A percentile compares a stretch with the other conserved stretches of the same genome.
These are phyloP conservation scores for Coboldia fuscipes DNA, from an alignment of 1,140 invertebrate species.

Conservation along the genomic window DNA sequence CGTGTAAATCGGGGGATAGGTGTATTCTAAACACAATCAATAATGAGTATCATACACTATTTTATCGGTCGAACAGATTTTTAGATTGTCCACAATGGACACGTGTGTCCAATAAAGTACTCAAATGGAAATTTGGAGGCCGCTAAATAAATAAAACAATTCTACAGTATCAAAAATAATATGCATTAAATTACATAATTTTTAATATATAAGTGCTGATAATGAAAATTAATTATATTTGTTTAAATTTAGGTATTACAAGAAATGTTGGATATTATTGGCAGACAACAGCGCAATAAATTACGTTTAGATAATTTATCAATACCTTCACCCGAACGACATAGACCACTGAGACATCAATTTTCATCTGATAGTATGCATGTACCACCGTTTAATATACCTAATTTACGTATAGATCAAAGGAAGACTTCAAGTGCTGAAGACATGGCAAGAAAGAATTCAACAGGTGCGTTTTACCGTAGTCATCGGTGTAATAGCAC, in stretches of 20 bases:
- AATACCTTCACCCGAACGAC: constrained; percentile 50
- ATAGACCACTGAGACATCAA: constrained; percentile 53
- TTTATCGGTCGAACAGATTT: too few relatives aligned
- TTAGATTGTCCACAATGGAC: too few relatives aligned
- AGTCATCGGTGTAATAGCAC: background rate
- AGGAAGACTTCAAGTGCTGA: constrained; percentile 72
- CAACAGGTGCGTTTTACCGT: constrained; percentile 28
- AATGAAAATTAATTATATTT: background rate
- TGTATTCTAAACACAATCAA: too few relatives aligned
- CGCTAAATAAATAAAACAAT: too few relatives aligned
- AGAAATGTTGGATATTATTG: constrained; percentile 82
- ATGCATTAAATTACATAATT: too few relatives aligned
- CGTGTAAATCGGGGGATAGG: too few relatives aligned
- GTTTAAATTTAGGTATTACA: constrained; percentile 40
- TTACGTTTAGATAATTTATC: constrained; percentile 59
- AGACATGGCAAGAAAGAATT: constrained; percentile 71
- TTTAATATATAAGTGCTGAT: background rate
- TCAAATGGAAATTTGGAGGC: too few relatives aligned
- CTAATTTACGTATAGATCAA: constrained; percentile 61
- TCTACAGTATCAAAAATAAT: too few relatives aligned
- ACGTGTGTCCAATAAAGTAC: too few relatives aligned
- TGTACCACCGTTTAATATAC: constrained; percentile 63
- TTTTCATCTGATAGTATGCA: constrained; percentile 72
- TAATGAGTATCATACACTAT: too few relatives aligned
- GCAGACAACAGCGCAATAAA: constrained; percentile 67